Evolutionary conservation across 2,888 invertebrate species (phyloP).

Genomic region (Drosophila nigritarsus): DNA sequence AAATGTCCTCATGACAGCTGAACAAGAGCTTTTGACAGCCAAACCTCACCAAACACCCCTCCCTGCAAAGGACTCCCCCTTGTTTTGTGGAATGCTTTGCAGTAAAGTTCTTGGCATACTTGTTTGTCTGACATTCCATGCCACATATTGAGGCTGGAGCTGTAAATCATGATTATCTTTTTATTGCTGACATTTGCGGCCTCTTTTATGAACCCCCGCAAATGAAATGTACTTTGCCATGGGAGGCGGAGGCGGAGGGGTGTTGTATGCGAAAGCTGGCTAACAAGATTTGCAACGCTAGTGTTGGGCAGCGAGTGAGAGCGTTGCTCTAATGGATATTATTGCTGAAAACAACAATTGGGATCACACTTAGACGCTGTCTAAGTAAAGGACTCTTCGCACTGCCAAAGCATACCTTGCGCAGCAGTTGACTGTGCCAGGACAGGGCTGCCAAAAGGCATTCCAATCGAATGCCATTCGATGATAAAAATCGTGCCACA

Average conservation of each 20-base stretch:
- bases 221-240: neutral
- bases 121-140: slow-evolving; percentile 58
- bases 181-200: slow-evolving; percentile 65
- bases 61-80: neutral
- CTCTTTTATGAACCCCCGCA: slow-evolving; percentile 54
- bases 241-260: slow-evolving; percentile 1
- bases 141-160: slow-evolving; percentile 55
- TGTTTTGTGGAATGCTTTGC: slow-evolving; percentile 42
- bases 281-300: slow-evolving; percentile 74
- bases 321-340: slow-evolving; percentile 56
- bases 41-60: neutral
- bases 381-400: slow-evolving; percentile 6
- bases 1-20: slow-evolving; percentile 57
- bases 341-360: slow-evolving; percentile 23
- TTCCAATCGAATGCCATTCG: slow-evolving; percentile 75
- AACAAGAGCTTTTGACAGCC: slow-evolving; percentile 60
- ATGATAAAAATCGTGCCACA: slow-evolving; percentile 80
- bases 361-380: slow-evolving; percentile 21
- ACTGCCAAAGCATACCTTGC: slow-evolving; percentile 55
- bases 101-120: slow-evolving; percentile 56
- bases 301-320: slow-evolving; percentile 29
- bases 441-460: slow-evolving; percentile 54
- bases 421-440: slow-evolving; percentile 21
- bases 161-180: slow-evolving; percentile 72
- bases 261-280: slow-evolving; percentile 26